A percentile compares a stretch with the other conserved stretches of the same genome.
Evolutionary conservation across 2,113 vertebrate genomes (phyloP).

Genomic region (Cricetomys ansorgei): DNA sequence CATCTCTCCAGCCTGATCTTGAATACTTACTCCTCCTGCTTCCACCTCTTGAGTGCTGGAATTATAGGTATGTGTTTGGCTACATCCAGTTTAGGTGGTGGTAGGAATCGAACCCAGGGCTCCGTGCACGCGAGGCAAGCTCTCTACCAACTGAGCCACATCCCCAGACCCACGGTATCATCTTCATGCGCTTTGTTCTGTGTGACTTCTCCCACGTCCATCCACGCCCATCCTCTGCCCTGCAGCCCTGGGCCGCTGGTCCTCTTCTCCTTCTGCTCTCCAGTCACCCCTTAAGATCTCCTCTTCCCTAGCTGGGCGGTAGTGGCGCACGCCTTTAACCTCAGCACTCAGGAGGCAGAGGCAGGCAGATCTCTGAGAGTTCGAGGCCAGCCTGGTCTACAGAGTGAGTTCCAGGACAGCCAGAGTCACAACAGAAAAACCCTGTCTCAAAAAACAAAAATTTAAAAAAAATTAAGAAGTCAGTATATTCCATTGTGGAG

Average conservation of each 20-base stretch:
- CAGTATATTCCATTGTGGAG: not conserved
- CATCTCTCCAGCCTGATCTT: too few relatives aligned
- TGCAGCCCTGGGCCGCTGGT: too few relatives aligned
- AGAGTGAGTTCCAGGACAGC: too few relatives aligned
- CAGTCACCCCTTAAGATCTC: not conserved
- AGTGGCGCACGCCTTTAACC: not conserved
- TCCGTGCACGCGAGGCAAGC: too few relatives aligned
- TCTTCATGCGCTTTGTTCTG: not conserved
- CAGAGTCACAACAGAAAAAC: too few relatives aligned
- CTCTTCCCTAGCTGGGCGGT: too few relatives aligned
- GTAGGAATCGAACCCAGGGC: not conserved
- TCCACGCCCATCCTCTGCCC: not conserved
- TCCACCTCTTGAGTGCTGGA: not conserved
- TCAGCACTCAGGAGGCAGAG: not conserved
- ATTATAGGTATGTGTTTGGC: not conserved
- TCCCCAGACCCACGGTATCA: not conserved
- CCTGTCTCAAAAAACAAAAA: too few relatives aligned
- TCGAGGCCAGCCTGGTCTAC: not conserved
- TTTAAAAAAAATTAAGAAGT: not conserved
- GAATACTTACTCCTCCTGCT: not conserved
- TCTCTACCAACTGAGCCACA: not conserved
- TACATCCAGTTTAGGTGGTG: not conserved
- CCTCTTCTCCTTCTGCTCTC: not conserved
- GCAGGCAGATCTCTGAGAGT: not conserved
- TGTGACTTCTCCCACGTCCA: too few relatives aligned